A percentile compares a stretch with the other conserved stretches of the same genome.
Conservation (phyloP, 2,113 vertebrate species). For the Xerus inauris region DNA sequence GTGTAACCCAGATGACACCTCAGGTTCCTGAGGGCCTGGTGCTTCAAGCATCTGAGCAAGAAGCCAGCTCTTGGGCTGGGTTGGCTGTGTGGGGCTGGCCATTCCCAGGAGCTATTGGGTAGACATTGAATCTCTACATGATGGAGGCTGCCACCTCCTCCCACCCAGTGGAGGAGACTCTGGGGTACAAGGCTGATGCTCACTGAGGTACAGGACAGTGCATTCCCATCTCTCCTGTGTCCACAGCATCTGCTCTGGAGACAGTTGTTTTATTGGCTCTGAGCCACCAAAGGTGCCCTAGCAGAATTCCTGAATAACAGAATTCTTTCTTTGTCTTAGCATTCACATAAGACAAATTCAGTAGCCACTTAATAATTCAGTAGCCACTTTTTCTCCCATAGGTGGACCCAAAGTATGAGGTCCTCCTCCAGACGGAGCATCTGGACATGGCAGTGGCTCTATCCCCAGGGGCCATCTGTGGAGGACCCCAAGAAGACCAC, state of each 20-base stretch:
- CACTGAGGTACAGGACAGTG: fast-evolving
- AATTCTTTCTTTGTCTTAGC: background rate
- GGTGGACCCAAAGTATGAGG: slow-evolving; percentile 78
- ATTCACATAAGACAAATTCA: background rate
- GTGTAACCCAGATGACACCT: background rate
- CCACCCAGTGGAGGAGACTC: background rate
- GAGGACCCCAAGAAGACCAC: slow-evolving; percentile 86
- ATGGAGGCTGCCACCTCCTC: too few species aligned
- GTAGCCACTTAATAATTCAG: background rate
- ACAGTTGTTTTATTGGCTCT: too few species aligned
- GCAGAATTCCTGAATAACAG: background rate
- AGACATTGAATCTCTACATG: fast-evolving
- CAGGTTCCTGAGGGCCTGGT: background rate
- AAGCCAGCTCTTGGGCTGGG: background rate
- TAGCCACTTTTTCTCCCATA: slow-evolving; percentile 42
- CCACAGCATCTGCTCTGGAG: too few species aligned
- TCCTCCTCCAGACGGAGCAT: slow-evolving; percentile 88
- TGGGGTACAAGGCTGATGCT: background rate
- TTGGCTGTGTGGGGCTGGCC: too few species aligned
- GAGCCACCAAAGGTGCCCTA: background rate
- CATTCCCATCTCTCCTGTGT: fast-evolving
- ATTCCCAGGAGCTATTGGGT: fast-evolving
- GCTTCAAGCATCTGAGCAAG: background rate
- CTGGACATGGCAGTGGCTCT: slow-evolving; percentile 84
- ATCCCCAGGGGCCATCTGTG: slow-evolving; percentile 81